Base-by-base conservation (phyloP, 2,113 vertebrate genomes). In the Noturus placidus region DNA sequence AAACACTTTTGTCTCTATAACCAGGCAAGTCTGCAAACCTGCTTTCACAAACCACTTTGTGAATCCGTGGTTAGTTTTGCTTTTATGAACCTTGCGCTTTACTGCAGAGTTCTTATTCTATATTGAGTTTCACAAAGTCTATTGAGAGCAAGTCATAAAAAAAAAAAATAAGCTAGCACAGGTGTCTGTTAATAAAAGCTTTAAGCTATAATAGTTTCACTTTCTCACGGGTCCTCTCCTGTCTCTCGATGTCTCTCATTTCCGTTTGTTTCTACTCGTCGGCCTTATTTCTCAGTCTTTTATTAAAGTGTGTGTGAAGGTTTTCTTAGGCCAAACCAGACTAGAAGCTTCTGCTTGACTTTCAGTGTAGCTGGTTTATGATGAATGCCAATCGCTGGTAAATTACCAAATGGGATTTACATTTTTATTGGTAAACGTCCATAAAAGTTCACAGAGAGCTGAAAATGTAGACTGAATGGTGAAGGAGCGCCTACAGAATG, bases 1-100 rank as follows among this genome's bases (percentile, higher is more conserved):
- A 70, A 83, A 83, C 61, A 42, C 6, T 57, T 84, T 90, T 74
- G 83, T 85, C 15, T 87, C 15, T 27, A 76, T 83, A 81, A 70
- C 13, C 30, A 83, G 57, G 20, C 35, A 10, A 38, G 61, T 11
- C 46, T 70, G 19, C 22, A 77, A 52, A 50, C 46, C 27, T 17
- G 69, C 42, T 56, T 42, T 87, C 25, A 19, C 56, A 70, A 67
- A 50, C 54, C 59, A 67, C 52, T 54, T 76, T 52, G 25, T 56
- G 72, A 19, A 30, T 79, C 57, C 46, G 61, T 54, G 72, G 81
- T 87, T 76, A 33, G n/a, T 30, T 57, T 61, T n/a, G 14, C 87
- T 87, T 65, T 76, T 87, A 83, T 76, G 38, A 87, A 54, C 50
- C 42, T 5, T 33, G 10, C 33, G 17, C 30, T 83, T 76, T 78